Conservation (phyloP, 2,797 vertebrate genomes). For the Enteromius anoplus region DNA sequence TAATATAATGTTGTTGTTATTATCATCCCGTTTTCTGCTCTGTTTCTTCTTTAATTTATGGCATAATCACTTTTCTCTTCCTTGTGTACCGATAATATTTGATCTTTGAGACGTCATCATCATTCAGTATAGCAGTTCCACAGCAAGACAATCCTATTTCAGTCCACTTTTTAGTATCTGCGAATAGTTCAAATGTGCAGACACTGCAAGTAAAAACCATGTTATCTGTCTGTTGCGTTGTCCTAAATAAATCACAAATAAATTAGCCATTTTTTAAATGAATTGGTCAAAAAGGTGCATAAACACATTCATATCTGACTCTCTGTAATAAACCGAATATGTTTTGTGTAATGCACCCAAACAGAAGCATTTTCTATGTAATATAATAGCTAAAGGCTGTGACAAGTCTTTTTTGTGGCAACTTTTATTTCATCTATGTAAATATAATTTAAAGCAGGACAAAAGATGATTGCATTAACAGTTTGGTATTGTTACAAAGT, state of each 20-base stretch:
- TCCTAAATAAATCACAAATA: too few species aligned
- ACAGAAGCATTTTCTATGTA: too few species aligned
- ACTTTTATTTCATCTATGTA: neutral
- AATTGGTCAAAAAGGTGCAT: neutral
- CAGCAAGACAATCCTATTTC: neutral
- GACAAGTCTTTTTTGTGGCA: neutral
- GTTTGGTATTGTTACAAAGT: neutral
- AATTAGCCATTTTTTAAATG: neutral
- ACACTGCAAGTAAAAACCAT: neutral
- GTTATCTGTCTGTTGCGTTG: too few species aligned
- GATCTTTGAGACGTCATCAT: neutral
- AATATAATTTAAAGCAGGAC: neutral
- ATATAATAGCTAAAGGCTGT: too few species aligned
- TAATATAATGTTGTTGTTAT: neutral
- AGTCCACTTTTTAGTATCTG: neutral
- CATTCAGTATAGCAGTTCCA: neutral
- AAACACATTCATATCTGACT: neutral
- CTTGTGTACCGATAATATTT: neutral
- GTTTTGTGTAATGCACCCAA: neutral
- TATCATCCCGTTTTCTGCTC: neutral
- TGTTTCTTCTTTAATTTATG: neutral
- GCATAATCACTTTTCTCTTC: neutral
- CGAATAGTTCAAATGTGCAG: neutral
- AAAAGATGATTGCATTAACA: neutral
- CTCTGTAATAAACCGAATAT: neutral